Conservation (phyloP, 2,113 vertebrate genomes). For the Tragelaphus buxtoni region DNA sequence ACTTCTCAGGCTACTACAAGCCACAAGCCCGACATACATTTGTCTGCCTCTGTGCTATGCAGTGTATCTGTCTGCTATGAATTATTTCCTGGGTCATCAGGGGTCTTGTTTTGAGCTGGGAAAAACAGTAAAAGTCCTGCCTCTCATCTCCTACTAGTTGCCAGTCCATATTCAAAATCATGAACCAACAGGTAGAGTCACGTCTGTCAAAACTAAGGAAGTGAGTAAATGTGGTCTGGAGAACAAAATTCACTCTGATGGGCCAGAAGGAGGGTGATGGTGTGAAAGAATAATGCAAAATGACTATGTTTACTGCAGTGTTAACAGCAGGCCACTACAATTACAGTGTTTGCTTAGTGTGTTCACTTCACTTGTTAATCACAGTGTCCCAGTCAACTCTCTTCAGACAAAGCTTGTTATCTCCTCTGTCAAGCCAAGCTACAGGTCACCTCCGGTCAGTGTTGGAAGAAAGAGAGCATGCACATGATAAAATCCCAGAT, state of each 20-base stretch:
- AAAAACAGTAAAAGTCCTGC: background rate
- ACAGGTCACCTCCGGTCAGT: background rate
- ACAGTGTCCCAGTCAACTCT: background rate
- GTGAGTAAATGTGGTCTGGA: background rate
- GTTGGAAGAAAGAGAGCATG: background rate
- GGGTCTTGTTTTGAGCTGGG: background rate
- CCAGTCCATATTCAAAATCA: background rate
- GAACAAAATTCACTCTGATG: background rate
- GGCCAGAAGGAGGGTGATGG: background rate
- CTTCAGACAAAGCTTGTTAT: background rate
- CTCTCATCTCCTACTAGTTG: background rate
- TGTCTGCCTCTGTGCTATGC: background rate
- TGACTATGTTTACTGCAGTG: background rate
- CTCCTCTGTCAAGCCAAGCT: background rate
- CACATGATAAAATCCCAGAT: background rate
- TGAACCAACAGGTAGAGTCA: background rate
- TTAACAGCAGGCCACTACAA: background rate
- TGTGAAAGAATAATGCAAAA: background rate
- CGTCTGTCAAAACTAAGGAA: background rate
- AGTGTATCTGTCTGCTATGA: background rate
- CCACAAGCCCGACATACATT: background rate
- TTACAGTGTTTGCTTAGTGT: background rate
- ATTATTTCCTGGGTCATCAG: background rate
- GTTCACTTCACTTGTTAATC: background rate
- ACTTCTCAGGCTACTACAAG: background rate